These are phyloP conservation scores for Pundamilia nyererei DNA, from an alignment of 2,113 vertebrate genomes.

Conservation along the genomic window DNA sequence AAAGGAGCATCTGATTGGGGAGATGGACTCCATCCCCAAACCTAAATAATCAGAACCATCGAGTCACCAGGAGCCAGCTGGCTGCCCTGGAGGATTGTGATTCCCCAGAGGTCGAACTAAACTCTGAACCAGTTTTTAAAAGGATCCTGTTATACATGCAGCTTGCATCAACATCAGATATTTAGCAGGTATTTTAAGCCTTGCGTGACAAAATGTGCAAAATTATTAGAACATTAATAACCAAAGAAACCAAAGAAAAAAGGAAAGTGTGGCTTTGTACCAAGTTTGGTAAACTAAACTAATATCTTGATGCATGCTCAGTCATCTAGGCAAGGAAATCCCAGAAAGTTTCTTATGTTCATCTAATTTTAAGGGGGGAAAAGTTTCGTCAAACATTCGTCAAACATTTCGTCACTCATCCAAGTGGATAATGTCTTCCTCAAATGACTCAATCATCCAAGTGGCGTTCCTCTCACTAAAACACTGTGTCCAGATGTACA, in stretches of 20 bases:
- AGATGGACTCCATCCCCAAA: constrained; percentile 26
- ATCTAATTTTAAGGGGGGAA: background rate
- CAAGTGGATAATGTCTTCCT: background rate
- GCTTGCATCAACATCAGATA: background rate
- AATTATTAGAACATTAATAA: background rate
- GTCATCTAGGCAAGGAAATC: background rate
- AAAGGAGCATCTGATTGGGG: constrained; percentile 14
- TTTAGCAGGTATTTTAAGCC: background rate
- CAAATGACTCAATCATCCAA: background rate
- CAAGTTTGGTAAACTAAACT: background rate
- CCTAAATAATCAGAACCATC: constrained; percentile 20
- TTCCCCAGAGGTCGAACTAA: constrained; percentile 20
- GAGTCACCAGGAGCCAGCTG: constrained; percentile 32
- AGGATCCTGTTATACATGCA: background rate
- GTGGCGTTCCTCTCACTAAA: background rate
- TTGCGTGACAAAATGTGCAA: background rate
- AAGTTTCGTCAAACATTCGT: background rate
- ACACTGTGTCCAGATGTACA: accelerated
- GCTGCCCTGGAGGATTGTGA: background rate
- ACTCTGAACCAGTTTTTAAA: background rate
- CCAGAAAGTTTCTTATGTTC: background rate
- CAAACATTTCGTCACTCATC: background rate
- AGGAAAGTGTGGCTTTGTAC: background rate
- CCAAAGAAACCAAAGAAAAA: background rate
- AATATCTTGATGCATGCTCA: background rate